Percentiles rank a stretch among this genome's conserved stretches.
Evolutionary conservation across 2,888 invertebrate genomes (phyloP).

Genomic region (Cerastoderma edule): DNA sequence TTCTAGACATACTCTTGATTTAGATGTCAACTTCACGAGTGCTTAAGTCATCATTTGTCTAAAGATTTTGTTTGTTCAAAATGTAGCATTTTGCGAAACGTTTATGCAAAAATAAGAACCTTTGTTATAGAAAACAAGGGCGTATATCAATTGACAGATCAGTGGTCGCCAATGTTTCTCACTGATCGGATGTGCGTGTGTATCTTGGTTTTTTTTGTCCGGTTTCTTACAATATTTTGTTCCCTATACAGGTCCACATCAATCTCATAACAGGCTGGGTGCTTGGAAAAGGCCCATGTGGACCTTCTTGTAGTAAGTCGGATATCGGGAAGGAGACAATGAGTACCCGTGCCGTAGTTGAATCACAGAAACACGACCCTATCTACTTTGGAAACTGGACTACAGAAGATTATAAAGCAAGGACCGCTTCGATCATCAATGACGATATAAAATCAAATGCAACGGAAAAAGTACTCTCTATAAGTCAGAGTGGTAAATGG

Average conservation of each 20-base stretch:
- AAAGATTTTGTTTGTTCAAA: too few species aligned
- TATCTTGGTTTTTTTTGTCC: too few species aligned
- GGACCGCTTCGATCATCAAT: not conserved
- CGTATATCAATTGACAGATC: too few species aligned
- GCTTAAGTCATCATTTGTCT: too few species aligned
- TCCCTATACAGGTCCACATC: constrained; percentile 53
- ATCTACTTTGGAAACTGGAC: constrained; percentile 61
- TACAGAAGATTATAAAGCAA: constrained; percentile 16
- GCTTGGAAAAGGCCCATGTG: constrained; percentile 66
- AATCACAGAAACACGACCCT: not conserved
- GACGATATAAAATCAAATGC: constrained; percentile 22
- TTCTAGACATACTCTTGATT: too few species aligned
- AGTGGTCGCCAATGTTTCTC: too few species aligned
- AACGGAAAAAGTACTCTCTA: constrained; percentile 45
- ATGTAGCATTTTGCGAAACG: too few species aligned
- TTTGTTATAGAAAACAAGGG: too few species aligned
- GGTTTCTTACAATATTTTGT: too few species aligned
- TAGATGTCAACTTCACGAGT: too few species aligned
- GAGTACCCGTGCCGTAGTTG: constrained; percentile 19
- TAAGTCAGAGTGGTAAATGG: constrained; percentile 56
- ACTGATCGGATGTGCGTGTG: too few species aligned
- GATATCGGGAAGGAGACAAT: constrained; percentile 53
- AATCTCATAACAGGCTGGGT: constrained; percentile 66
- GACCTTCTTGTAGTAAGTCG: constrained; percentile 43
- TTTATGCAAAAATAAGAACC: too few species aligned